Conservation (phyloP, 2,113 vertebrate genomes). For the Eptesicus fuscus region DNA sequence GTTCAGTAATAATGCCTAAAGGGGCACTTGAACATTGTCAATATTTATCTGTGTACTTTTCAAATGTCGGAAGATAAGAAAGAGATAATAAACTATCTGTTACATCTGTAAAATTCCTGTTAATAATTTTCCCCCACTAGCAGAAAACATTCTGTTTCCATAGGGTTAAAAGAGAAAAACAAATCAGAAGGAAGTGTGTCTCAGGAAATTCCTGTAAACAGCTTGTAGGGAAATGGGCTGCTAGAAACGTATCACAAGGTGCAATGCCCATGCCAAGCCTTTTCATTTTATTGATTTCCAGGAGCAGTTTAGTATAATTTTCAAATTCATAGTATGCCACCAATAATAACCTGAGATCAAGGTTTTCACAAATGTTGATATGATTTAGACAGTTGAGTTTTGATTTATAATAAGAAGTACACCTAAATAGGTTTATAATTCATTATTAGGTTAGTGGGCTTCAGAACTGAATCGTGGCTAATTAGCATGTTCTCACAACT, state of each 20-base stretch:
- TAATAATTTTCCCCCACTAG: conserved; percentile 68
- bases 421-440: not conserved
- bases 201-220: conserved; percentile 81
- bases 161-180: conserved; percentile 77
- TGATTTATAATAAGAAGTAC: not conserved
- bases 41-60: conserved; percentile 71
- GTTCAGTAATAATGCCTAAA: conserved; percentile 67
- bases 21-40: conserved; percentile 74
- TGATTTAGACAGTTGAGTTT: conserved; percentile 35
- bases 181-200: conserved; percentile 77
- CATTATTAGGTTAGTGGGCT: not conserved
- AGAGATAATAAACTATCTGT: conserved; percentile 70
- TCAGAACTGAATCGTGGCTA: not conserved
- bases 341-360: conserved; percentile 59
- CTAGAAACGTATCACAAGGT: conserved; percentile 79
- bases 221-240: conserved; percentile 78
- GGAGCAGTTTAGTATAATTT: conserved; percentile 64
- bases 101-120: conserved; percentile 78
- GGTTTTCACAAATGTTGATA: conserved; percentile 12
- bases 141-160: conserved; percentile 78
- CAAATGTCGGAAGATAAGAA: conserved; percentile 76
- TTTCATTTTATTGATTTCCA: conserved; percentile 80
- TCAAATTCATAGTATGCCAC: conserved; percentile 67
- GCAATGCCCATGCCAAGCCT: conserved; percentile 77
- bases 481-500: not conserved